phyloP scores from a whole-genome alignment of 2,113 vertebrate genomes.

The Lanius collurio region DNA sequence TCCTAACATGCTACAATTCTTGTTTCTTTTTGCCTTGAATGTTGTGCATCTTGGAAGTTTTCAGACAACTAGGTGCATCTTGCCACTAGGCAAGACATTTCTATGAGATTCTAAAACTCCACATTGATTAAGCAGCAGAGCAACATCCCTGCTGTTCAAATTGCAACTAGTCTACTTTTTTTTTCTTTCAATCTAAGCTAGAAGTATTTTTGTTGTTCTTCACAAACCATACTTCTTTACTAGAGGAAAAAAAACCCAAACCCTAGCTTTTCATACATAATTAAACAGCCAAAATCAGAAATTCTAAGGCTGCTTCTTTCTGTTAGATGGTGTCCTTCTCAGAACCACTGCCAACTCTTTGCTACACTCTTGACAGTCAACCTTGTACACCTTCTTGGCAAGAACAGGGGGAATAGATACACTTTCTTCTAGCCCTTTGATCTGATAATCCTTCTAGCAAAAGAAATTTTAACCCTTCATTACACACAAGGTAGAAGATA shows the following conservation, averaged over 20 bases:
- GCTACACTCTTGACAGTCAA: background rate
- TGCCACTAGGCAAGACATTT: background rate
- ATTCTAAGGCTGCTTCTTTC: background rate
- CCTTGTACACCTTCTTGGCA: background rate
- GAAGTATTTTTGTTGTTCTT: background rate
- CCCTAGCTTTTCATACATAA: background rate
- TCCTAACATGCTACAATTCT: background rate
- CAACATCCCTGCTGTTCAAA: background rate
- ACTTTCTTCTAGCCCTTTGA: background rate
- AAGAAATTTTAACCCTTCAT: background rate
- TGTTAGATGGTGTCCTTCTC: background rate
- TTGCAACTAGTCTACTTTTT: rapidly evolving
- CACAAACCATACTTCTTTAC: background rate
- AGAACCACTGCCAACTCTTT: background rate
- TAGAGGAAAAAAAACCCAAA: background rate
- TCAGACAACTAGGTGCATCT: background rate
- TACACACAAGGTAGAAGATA: background rate
- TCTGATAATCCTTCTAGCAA: background rate
- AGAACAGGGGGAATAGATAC: background rate
- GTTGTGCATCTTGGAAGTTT: background rate
- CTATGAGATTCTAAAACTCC: background rate
- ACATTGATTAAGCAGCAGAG: background rate
- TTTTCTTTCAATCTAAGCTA: background rate
- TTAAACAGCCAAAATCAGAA: background rate
- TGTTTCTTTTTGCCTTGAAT: background rate